Percentiles rank a stretch among this genome's conserved stretches.
These are phyloP conservation scores for Opisthocomus hoazin DNA, from an alignment of 2,113 vertebrate genomes.

Conservation along the genomic window DNA sequence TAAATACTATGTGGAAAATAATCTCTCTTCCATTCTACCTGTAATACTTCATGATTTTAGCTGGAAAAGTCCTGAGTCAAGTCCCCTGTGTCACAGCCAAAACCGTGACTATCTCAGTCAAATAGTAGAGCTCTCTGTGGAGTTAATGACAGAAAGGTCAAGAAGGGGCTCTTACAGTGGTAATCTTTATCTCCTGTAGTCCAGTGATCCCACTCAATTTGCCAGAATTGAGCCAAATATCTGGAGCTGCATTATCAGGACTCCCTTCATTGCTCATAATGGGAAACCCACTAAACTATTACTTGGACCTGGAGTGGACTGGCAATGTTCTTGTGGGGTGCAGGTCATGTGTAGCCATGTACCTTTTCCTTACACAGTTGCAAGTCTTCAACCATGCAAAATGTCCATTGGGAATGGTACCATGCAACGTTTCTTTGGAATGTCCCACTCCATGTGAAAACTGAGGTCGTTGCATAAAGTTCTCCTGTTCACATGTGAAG, in stretches of 20 bases:
- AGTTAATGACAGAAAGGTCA: background rate
- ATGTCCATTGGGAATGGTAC: background rate
- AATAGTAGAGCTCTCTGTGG: background rate
- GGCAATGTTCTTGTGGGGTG: background rate
- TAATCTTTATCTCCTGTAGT: background rate
- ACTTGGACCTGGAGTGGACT: background rate
- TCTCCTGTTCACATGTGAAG: rapidly evolving
- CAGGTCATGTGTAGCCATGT: background rate
- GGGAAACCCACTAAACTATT: background rate
- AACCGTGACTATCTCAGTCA: background rate
- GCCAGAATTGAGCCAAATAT: background rate
- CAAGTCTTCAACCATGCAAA: background rate
- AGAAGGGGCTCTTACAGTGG: background rate
- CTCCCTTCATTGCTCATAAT: background rate
- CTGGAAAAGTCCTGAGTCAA: background rate
- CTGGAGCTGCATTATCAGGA: background rate
- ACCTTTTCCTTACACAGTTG: background rate
- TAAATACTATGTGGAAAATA: background rate
- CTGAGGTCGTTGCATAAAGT: background rate
- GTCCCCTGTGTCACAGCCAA: background rate
- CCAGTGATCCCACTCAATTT: background rate
- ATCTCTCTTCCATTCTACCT: background rate
- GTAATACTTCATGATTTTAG: background rate
- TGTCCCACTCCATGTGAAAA: background rate
- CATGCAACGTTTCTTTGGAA: background rate